Evolutionary conservation across 1,140 invertebrate genomes (phyloP).

Genomic region (Drosophila pruinosa): DNA sequence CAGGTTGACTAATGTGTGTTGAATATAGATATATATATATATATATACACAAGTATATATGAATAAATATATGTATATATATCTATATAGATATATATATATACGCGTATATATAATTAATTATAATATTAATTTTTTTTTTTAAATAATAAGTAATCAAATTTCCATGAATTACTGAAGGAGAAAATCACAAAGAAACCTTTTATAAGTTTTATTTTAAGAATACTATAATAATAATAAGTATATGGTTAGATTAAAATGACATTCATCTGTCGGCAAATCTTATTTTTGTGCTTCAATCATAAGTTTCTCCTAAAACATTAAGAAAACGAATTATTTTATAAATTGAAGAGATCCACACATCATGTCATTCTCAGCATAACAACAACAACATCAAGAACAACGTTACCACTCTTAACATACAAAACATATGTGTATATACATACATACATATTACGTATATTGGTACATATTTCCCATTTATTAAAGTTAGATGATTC

Average conservation of each 20-base stretch:
- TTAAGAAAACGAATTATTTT: slow-evolving; percentile 60
- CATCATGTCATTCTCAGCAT: slow-evolving; percentile 43
- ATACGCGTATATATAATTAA: slow-evolving; percentile 53
- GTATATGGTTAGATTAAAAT: slow-evolving; percentile 73
- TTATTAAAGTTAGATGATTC: slow-evolving; percentile 78
- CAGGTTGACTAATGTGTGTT: slow-evolving; percentile 69
- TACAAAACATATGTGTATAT: slow-evolving; percentile 35
- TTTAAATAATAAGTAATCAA: slow-evolving; percentile 75
- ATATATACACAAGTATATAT: slow-evolving; percentile 39
- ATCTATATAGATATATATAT: slow-evolving; percentile 28
- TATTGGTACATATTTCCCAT: slow-evolving; percentile 67
- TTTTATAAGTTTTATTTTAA: slow-evolving; percentile 78
- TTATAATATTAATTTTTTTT: slow-evolving; percentile 50
- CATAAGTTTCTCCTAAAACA: slow-evolving; percentile 72
- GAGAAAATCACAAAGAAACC: slow-evolving; percentile 77
- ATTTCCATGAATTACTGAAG: slow-evolving; percentile 80
- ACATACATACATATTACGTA: slow-evolving; percentile 41
- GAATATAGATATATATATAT: slow-evolving; percentile 64
- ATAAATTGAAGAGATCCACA: slow-evolving; percentile 44
- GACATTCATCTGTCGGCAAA: slow-evolving; percentile 65
- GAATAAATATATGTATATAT: slow-evolving; percentile 50
- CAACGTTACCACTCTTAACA: slow-evolving; percentile 43
- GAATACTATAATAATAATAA: slow-evolving; percentile 59
- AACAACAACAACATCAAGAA: slow-evolving; percentile 3
- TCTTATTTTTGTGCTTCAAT: slow-evolving; percentile 77